Evolutionary conservation across 1,140 invertebrate species (phyloP), one percentile per base, ranked within the genome.

Genomic region (Brachionus angularis): DNA sequence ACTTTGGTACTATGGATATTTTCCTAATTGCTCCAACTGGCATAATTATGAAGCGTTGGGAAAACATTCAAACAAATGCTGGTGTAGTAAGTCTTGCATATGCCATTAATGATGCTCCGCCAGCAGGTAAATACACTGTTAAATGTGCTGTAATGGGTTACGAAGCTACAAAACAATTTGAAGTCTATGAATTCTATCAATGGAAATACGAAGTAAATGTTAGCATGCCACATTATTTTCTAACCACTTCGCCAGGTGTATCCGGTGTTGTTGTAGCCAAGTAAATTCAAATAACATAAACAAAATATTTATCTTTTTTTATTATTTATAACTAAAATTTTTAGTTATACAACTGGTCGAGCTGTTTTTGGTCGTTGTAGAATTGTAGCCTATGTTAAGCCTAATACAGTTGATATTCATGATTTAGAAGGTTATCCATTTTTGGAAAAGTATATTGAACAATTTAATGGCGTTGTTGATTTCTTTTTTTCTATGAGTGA

Each of bases 161-260:
- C 47, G 42, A 67, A 39, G 34, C 55, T 21, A 42, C 44, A 7
- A 72, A 34, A 7, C 5, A 16, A 33, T 55, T 72, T 64, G 31
- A 34, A 36, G 44, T 73, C 52, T 67, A 71, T 72, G 73, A 39
- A 50, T 75, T 76, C 1, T 88, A 94, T 79, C 88, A 89, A 18
- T 74, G 29, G 89, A 93, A 80, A 82, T 89, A 46, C 89, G 81
- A 88, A 84, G 92, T 96, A 0, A 96, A 96, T 80, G 91, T 97
- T 0, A 95, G 91, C 0, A 92, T 94, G 87, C 90, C 91, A 0
- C 89, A 91, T 0, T 95, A 93, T 77, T 89, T 96, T 78, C 88
- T 93, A 76, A 89, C 90, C 72, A 89, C 87, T 14, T 89, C 92
- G 75, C 85, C 84, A 3, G 91, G 85, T 75, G 87, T 96, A 73